Percentiles rank a stretch among this genome's conserved stretches.
phyloP scores from a whole-genome alignment of 1,140 invertebrate species.

The Philopotamus ludificatus region DNA sequence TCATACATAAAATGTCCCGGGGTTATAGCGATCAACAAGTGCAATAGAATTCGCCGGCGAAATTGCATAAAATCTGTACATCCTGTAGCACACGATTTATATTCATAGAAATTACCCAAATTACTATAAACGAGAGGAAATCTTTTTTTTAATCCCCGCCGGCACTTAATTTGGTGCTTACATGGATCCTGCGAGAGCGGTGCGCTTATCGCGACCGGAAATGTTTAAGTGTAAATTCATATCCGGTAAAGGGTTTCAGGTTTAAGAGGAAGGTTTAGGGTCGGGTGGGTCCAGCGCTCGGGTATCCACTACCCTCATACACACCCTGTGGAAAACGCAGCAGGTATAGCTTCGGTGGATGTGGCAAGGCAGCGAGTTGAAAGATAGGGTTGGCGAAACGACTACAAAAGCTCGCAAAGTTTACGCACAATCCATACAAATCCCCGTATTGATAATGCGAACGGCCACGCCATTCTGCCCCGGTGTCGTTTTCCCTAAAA shows the following conservation, averaged over 20 bases:
- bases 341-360: constrained; percentile 3
- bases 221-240: constrained; percentile 25
- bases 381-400: background rate
- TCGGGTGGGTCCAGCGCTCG: background rate
- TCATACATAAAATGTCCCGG: background rate
- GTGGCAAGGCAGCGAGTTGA: background rate
- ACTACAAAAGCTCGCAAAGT: constrained; percentile 7
- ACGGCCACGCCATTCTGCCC: background rate
- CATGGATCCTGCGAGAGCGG: background rate
- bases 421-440: constrained; percentile 9
- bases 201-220: constrained; percentile 13
- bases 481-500: background rate
- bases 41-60: no score
- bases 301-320: background rate
- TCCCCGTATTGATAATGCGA: constrained; percentile 10
- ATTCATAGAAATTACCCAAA: no score
- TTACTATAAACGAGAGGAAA: no score
- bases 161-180: background rate
- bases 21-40: constrained; percentile 15
- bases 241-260: constrained; percentile 13
- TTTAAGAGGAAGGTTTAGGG: background rate
- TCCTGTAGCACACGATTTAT: no score
- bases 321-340: background rate
- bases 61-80: background rate
- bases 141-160: background rate